These are phyloP conservation scores for Anthrax anthrax DNA, from an alignment of 2,888 invertebrate genomes.

Conservation along the genomic window DNA sequence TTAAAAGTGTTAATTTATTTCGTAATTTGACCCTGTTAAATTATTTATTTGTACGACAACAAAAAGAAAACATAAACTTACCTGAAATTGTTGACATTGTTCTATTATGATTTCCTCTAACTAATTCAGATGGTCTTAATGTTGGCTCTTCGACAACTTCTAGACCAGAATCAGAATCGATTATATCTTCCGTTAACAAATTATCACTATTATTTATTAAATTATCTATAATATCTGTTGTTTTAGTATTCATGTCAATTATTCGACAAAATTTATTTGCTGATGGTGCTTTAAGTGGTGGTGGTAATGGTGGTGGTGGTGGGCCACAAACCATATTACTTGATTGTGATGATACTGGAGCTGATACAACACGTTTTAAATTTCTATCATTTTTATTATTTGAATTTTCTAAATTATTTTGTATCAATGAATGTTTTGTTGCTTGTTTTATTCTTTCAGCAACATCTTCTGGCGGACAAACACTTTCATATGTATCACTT, in stretches of 20 bases:
- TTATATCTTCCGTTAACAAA: conserved; percentile 9
- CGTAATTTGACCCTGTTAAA: too few species aligned
- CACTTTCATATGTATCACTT: conserved; percentile 35
- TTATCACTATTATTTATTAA: conserved; percentile 14
- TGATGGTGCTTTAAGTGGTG: conserved; percentile 38
- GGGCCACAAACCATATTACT: conserved; percentile 37
- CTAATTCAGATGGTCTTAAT: conserved; percentile 48
- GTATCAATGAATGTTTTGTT: conserved; percentile 25
- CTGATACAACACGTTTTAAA: conserved; percentile 43
- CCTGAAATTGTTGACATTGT: conserved; percentile 42
- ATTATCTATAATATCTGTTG: too few species aligned
- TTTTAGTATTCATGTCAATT: conserved; percentile 10
- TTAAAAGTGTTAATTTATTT: too few species aligned
- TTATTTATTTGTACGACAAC: too few species aligned
- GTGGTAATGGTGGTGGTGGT: conserved; percentile 58
- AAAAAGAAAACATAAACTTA: too few species aligned
- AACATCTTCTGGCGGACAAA: conserved; percentile 33
- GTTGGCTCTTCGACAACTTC: conserved; percentile 55
- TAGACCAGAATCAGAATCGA: conserved; percentile 35
- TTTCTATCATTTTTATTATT: conserved; percentile 19
- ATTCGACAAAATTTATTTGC: conserved; percentile 3
- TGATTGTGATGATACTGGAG: conserved; percentile 39
- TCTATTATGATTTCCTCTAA: conserved; percentile 41
- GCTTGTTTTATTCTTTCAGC: conserved; percentile 31
- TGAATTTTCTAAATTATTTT: conserved; percentile 26